phyloP scores from a whole-genome alignment of 1,140 invertebrate species.

The Pogonomyrmex barbatus region DNA sequence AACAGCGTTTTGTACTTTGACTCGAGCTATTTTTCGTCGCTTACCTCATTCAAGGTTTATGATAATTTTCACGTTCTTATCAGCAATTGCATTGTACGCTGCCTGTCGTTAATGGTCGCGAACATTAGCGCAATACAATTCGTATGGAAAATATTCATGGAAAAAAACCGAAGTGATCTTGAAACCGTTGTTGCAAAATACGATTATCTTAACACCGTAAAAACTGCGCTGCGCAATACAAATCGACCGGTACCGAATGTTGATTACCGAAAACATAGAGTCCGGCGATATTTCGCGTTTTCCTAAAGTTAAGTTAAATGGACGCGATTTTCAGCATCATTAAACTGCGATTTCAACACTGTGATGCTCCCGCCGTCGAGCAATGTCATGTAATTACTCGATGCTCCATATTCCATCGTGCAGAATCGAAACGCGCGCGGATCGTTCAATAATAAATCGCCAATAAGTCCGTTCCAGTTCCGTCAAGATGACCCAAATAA shows the following conservation, averaged over 20 bases:
- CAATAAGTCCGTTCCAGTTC: slow-evolving; percentile 63
- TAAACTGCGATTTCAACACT: slow-evolving; percentile 39
- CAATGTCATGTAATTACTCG: slow-evolving; percentile 55
- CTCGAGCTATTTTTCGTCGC: slow-evolving; percentile 24
- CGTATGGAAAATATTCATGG: background rate
- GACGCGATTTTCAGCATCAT: slow-evolving; percentile 12
- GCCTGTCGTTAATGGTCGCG: background rate
- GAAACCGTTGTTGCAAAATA: background rate
- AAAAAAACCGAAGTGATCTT: background rate
- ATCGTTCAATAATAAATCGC: slow-evolving; percentile 65
- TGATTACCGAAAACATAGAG: background rate
- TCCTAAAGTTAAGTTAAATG: slow-evolving; percentile 2
- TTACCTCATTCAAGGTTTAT: slow-evolving; percentile 5
- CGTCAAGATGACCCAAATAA: slow-evolving; percentile 65
- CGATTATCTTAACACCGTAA: background rate
- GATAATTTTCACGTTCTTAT: slow-evolving; percentile 33
- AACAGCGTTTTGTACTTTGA: slow-evolving; percentile 54
- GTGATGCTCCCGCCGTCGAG: slow-evolving; percentile 3
- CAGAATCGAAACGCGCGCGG: slow-evolving; percentile 34
- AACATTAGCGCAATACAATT: background rate
- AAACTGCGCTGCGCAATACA: no score
- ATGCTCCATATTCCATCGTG: slow-evolving; percentile 59
- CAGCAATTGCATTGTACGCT: background rate
- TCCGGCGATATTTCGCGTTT: background rate
- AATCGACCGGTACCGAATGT: background rate